Base-by-base conservation (phyloP, 2,888 invertebrate genomes). In the Prostheceraeus crozeri region DNA sequence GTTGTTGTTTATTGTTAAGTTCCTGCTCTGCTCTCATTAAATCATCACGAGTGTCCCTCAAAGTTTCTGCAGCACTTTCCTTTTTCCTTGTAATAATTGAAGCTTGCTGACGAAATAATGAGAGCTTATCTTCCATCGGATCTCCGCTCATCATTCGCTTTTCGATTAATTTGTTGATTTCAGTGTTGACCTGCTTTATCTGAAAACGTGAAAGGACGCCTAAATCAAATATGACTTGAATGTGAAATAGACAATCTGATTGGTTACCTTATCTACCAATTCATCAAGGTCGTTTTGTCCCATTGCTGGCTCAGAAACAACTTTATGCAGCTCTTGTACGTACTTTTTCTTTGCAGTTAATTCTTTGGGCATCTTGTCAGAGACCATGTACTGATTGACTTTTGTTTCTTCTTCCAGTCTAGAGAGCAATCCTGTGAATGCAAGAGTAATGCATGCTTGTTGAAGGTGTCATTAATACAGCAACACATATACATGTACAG, bases 31-130 rank as follows among this genome's bases (percentile, higher is more conserved):
- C 73, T 27, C 81, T 78, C 58, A 81, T 80, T 36, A 84, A 75
- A 36, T 83, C 81, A 45, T 80, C 81, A 63, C 84, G 81, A 0
- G 84, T 74, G 2, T 57, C 46, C 11, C 57, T 40, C 2, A 87
- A 80, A 60, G 82, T 80, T 64, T 84, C 83, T 0, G 85, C 84
- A 33, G 84, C 82, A 14, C 81, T 80, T 64, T 85, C 84, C 72
- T 89, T 89, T 72, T 87, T 87, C 60, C 86, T 82, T 10, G 83
- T 81, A 48, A 88, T 85, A 23, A 85, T 84, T 0, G 83, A 81
- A 0, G 86, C 86, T 77, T 89, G 89, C 70, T 89, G 88, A 30
- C 88, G 81, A 71, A 87, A 89, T 40, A 88, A 84, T 1, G 84
- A 84, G 63, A 87, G 77, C 72, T 87, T 86, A 72, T 88, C 87